Conservation (phyloP, 2,797 vertebrate genomes). For the Gadopsis bispinosus region DNA sequence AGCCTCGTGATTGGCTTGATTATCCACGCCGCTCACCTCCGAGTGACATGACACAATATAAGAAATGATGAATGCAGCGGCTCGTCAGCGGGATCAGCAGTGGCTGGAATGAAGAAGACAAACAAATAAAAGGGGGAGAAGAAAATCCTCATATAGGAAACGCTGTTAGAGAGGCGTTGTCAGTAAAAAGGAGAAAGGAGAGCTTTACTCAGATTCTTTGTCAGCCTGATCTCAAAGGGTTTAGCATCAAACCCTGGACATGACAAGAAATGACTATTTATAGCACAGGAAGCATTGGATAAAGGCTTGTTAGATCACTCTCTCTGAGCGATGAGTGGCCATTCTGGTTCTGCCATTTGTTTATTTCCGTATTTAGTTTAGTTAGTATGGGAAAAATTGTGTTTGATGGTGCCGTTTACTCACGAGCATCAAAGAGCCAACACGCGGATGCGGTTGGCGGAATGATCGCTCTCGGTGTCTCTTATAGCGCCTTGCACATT, state of each 20-base stretch:
- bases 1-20: conserved; percentile 56
- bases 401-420: conserved; percentile 64
- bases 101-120: conserved; percentile 19
- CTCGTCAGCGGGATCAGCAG: conserved; percentile 29
- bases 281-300: conserved; percentile 63
- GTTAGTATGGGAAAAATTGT: conserved; percentile 27
- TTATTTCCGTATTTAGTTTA: conserved; percentile 51
- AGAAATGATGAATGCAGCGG: conserved; percentile 51
- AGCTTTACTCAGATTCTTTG: conserved; percentile 62
- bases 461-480: conserved; percentile 31
- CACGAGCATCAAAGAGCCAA: conserved; percentile 56
- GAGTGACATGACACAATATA: conserved; percentile 50
- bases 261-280: conserved; percentile 76
- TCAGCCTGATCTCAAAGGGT: conserved; percentile 69
- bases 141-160: conserved; percentile 63
- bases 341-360: conserved; percentile 38
- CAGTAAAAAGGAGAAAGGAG: too few relatives aligned
- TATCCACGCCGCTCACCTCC: conserved; percentile 52
- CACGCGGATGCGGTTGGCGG: conserved; percentile 33
- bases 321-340: conserved; percentile 50
- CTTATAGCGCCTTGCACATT: conserved; percentile 39
- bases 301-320: conserved; percentile 71
- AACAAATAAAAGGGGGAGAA: conserved; percentile 36
- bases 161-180: conserved; percentile 17
- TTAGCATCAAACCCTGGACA: conserved; percentile 73